Conservation (phyloP, 1,140 invertebrate genomes). For the Drosophila gunungcola region DNA sequence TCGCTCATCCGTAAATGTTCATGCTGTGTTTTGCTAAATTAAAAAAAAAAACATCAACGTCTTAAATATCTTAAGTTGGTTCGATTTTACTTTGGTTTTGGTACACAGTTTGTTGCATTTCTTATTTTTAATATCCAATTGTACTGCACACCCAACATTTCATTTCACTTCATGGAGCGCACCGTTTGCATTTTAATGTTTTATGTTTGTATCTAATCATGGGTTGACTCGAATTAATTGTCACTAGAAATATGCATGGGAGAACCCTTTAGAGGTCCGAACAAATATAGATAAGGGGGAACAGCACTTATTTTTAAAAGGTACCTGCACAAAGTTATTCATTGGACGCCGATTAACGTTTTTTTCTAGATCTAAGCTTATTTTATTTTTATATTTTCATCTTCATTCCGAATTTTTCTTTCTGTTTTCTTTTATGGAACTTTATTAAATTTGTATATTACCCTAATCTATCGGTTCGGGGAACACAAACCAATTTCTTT, state of each 20-base stretch:
- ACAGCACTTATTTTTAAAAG: slow-evolving; percentile 25
- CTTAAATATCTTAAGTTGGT: slow-evolving; percentile 27
- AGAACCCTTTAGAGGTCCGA: neutral
- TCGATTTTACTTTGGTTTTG: slow-evolving; percentile 41
- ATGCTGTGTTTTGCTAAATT: slow-evolving; percentile 82
- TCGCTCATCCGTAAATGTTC: slow-evolving; percentile 59
- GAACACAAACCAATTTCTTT: slow-evolving; percentile 42
- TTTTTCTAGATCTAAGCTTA: slow-evolving; percentile 20
- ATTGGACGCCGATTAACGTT: neutral
- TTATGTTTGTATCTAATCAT: slow-evolving; percentile 69
- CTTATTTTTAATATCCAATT: slow-evolving; percentile 18
- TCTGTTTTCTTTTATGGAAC: slow-evolving; percentile 61
- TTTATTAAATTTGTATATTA: slow-evolving; percentile 49
- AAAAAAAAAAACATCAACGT: slow-evolving; percentile 27
- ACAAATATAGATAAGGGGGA: slow-evolving; percentile 27
- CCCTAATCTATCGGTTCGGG: slow-evolving; percentile 48
- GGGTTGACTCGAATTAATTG: slow-evolving; percentile 30
- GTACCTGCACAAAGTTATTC: slow-evolving; percentile 30
- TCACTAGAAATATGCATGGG: slow-evolving; percentile 53
- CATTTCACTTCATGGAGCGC: slow-evolving; percentile 47
- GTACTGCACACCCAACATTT: slow-evolving; percentile 36
- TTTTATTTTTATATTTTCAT: slow-evolving; percentile 49
- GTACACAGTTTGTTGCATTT: slow-evolving; percentile 40
- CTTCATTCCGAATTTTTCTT: slow-evolving; percentile 61
- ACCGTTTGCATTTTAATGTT: slow-evolving; percentile 55